Evolutionary conservation across 2,797 vertebrate genomes (phyloP).

Genomic region (Lacerta agilis): DNA sequence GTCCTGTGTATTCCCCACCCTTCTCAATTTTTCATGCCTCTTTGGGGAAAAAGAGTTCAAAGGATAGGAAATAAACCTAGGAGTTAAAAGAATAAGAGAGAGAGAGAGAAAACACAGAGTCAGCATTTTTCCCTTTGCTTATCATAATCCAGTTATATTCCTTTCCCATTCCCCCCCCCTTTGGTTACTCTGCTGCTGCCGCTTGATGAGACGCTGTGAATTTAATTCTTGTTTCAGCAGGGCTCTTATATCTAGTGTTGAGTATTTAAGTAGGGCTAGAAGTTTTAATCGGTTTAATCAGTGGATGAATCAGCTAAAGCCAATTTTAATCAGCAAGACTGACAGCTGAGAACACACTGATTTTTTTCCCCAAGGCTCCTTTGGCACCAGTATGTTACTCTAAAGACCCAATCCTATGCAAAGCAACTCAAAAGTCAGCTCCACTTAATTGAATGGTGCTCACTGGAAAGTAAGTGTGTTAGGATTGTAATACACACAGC

Average conservation of each 20-base stretch:
- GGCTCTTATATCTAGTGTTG: slow-evolving; percentile 33
- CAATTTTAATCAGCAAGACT: slow-evolving; percentile 30
- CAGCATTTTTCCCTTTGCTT: slow-evolving; percentile 40
- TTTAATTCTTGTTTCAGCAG: slow-evolving; percentile 56
- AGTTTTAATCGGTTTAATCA: slow-evolving; percentile 44
- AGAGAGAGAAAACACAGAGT: slow-evolving; percentile 24
- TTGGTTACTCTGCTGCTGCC: slow-evolving; percentile 35
- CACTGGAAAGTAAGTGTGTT: neutral
- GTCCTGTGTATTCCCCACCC: neutral
- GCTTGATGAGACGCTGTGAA: slow-evolving; percentile 50
- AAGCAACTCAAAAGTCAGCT: neutral
- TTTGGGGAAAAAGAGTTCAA: slow-evolving; percentile 49
- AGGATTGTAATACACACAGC: neutral
- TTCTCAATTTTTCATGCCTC: slow-evolving; percentile 63
- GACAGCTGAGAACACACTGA: neutral
- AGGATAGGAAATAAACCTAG: slow-evolving; percentile 49
- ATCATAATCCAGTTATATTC: slow-evolving; percentile 49
- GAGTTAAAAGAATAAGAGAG: slow-evolving; percentile 60
- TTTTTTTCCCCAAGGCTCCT: neutral
- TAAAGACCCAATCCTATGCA: neutral
- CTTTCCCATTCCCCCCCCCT: slow-evolving; percentile 14
- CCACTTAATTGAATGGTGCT: neutral
- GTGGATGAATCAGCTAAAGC: slow-evolving; percentile 38
- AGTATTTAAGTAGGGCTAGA: slow-evolving; percentile 24
- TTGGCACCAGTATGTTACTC: slow-evolving; percentile 1